Percentiles rank a stretch among this genome's conserved stretches.
phyloP scores from a whole-genome alignment of 2,888 invertebrate species.

The Imbricaverruca yamaguchii region DNA sequence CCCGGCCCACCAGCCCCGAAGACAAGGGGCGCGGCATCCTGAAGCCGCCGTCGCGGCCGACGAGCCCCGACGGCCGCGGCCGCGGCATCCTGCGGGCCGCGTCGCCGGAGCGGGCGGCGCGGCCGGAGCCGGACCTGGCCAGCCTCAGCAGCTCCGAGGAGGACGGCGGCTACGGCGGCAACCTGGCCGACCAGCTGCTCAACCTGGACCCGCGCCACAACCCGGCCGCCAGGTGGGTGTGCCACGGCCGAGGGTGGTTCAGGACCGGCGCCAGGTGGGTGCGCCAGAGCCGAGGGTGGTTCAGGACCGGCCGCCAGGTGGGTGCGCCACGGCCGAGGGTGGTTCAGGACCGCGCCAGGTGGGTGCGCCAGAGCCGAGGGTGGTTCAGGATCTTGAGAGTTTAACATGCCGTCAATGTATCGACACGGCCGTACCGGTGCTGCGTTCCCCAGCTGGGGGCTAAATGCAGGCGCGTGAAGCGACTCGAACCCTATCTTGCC shows the following conservation, averaged over 20 bases:
- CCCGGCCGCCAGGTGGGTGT: not conserved
- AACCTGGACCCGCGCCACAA: not conserved
- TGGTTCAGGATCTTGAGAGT: too few relatives aligned
- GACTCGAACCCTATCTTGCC: too few relatives aligned
- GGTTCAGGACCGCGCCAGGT: not conserved
- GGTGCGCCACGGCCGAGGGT: not conserved
- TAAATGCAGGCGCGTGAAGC: too few relatives aligned
- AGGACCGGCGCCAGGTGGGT: not conserved
- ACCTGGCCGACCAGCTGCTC: constrained; percentile 14
- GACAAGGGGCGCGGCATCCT: not conserved
- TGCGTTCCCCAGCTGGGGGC: too few relatives aligned
- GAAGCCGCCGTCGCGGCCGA: not conserved
- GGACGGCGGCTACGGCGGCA: not conserved
- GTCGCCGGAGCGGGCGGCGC: not conserved
- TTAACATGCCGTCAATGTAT: too few relatives aligned
- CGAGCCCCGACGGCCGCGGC: not conserved
- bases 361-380: not conserved
- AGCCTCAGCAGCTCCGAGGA: not conserved
- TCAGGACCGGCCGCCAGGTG: not conserved
- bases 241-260: not conserved
- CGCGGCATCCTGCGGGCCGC: not conserved
- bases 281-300: too few relatives aligned
- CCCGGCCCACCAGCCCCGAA: not conserved
- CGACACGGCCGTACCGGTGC: too few relatives aligned
- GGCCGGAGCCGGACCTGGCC: not conserved